Evolutionary conservation across 2,888 invertebrate species (phyloP).

Genomic region (Cyaniris semiargus): DNA sequence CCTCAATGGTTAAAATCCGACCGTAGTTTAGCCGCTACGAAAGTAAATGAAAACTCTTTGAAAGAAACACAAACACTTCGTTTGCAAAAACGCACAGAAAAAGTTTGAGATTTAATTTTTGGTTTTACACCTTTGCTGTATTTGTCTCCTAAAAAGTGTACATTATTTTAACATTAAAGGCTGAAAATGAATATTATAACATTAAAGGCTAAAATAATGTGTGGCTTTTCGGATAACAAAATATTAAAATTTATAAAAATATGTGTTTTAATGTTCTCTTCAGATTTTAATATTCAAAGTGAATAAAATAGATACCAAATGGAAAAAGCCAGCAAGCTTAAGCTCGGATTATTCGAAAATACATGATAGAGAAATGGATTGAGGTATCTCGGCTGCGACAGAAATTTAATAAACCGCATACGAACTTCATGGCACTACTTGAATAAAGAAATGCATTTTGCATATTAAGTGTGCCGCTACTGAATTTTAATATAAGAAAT

Average conservation of each 20-base stretch:
- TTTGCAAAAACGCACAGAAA: neutral
- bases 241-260: neutral
- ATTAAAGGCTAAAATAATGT: too few species aligned
- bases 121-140: neutral
- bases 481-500: conserved; percentile 12
- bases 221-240: too few species aligned
- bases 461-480: conserved; percentile 16
- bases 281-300: neutral
- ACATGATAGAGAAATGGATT: conserved; percentile 26
- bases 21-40: too few species aligned
- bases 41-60: neutral
- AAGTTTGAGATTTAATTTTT: neutral
- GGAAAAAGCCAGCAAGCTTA: neutral
- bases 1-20: too few species aligned
- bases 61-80: conserved; percentile 4
- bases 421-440: conserved; percentile 23
- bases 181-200: too few species aligned
- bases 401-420: conserved; percentile 30
- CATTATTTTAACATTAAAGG: too few species aligned
- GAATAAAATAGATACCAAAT: neutral
- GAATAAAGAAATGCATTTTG: conserved; percentile 31
- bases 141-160: neutral
- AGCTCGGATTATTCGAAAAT: neutral
- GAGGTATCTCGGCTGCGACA: conserved; percentile 22
- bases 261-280: neutral